These are phyloP conservation scores for Quiscalus mexicanus DNA, from an alignment of 2,113 vertebrate genomes.

Conservation along the genomic window DNA sequence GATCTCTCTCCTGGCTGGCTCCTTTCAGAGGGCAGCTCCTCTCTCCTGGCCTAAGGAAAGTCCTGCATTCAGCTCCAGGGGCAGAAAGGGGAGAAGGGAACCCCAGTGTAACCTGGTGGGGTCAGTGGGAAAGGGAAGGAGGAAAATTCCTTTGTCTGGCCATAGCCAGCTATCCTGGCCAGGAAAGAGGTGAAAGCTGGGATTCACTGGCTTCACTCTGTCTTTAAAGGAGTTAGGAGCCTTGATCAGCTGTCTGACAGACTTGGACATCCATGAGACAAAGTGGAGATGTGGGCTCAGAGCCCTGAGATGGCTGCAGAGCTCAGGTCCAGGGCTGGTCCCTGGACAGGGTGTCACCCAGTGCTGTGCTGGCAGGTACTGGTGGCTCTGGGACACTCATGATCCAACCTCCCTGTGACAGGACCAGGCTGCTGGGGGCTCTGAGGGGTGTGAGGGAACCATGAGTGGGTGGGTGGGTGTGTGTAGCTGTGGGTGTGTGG, in stretches of 20 bases:
- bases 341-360: rapidly evolving
- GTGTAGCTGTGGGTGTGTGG: neutral
- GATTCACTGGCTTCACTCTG: neutral
- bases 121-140: neutral
- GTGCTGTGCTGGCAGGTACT: neutral
- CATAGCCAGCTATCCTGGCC: neutral
- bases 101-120: neutral
- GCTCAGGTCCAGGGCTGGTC: rapidly evolving
- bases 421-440: neutral
- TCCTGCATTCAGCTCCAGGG: neutral
- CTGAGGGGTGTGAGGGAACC: neutral
- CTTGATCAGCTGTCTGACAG: neutral
- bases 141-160: neutral
- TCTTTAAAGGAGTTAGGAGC: neutral
- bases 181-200: neutral
- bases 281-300: neutral
- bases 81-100: neutral
- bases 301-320: neutral
- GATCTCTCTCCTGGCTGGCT: neutral
- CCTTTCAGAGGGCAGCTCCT: neutral
- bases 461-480: neutral
- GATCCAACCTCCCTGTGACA: neutral
- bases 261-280: neutral
- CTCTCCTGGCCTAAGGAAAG: neutral
- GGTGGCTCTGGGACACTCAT: neutral